phyloP scores from a whole-genome alignment of 2,113 vertebrate genomes.

The Elaphurus davidianus region DNA sequence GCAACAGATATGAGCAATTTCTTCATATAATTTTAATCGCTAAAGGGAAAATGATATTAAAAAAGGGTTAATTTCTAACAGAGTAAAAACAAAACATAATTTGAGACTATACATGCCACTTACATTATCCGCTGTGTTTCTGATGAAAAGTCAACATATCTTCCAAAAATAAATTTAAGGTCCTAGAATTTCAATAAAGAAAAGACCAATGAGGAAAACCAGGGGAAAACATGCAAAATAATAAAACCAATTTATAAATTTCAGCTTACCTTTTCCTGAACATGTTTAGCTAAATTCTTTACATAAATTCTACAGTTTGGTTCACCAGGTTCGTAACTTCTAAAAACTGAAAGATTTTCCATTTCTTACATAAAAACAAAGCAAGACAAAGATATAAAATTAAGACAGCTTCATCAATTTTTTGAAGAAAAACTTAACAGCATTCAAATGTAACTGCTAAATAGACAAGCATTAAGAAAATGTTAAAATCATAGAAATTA shows the following conservation, averaged over 20 bases:
- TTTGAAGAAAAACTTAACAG: background rate
- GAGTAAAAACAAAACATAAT: background rate
- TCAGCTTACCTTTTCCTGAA: conserved; percentile 92
- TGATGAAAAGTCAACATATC: conserved; percentile 92
- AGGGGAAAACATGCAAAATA: background rate
- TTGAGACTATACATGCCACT: conserved; percentile 67
- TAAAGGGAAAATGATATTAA: background rate
- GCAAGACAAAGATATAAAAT: conserved; percentile 59
- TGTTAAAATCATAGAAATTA: background rate
- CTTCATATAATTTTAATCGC: background rate
- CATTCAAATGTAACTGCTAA: background rate
- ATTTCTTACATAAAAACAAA: conserved; percentile 88
- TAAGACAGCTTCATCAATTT: conserved; percentile 23
- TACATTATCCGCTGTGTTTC: conserved; percentile 96
- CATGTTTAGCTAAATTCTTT: conserved; percentile 97
- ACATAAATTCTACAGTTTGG: conserved; percentile 98
- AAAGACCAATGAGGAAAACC: background rate
- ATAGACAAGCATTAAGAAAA: background rate
- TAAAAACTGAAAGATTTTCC: conserved; percentile 94
- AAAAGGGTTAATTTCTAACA: background rate
- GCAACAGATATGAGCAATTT: background rate
- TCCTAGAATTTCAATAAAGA: conserved; percentile 84
- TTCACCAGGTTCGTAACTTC: conserved; percentile 95
- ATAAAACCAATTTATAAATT: conserved; percentile 22
- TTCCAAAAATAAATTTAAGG: conserved; percentile 96